A percentile compares a stretch with the other conserved stretches of the same genome.
Conservation (phyloP, 2,888 invertebrate species). For the Cataglyphis cursor region DNA sequence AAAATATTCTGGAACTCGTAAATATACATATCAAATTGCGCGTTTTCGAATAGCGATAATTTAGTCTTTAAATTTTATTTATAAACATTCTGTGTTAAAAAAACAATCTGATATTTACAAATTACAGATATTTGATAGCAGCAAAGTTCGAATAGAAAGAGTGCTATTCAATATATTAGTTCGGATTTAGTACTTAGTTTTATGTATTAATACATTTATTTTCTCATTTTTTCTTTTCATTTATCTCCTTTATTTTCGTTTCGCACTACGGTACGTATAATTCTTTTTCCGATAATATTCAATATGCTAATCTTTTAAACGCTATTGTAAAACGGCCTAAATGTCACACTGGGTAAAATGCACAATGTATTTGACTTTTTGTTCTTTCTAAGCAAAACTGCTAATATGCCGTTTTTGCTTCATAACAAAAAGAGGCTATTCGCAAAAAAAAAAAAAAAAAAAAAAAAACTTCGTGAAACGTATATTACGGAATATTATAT, state of each 20-base stretch:
- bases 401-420: conserved; percentile 3
- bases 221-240: background rate
- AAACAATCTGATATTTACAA: conserved; percentile 12
- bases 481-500: conserved; percentile 13
- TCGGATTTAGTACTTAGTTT: background rate
- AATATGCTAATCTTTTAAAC: conserved; percentile 45
- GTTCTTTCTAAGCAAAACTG: background rate
- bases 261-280: conserved; percentile 48
- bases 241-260: conserved; percentile 43
- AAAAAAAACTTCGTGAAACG: conserved; percentile 7
- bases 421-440: background rate
- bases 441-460: background rate
- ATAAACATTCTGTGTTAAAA: background rate
- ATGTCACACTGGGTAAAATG: background rate
- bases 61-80: conserved; percentile 1
- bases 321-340: conserved; percentile 17
- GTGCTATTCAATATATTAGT: background rate
- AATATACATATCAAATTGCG: conserved; percentile 5
- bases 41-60: background rate
- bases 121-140: conserved; percentile 7
- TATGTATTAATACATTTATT: background rate
- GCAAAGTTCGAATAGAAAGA: background rate
- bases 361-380: conserved; percentile 27
- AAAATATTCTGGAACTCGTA: background rate
- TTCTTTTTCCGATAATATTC: conserved; percentile 67